These are phyloP conservation scores for Petrolisthes cinctipes DNA, from an alignment of 2,888 invertebrate genomes.

Conservation along the genomic window DNA sequence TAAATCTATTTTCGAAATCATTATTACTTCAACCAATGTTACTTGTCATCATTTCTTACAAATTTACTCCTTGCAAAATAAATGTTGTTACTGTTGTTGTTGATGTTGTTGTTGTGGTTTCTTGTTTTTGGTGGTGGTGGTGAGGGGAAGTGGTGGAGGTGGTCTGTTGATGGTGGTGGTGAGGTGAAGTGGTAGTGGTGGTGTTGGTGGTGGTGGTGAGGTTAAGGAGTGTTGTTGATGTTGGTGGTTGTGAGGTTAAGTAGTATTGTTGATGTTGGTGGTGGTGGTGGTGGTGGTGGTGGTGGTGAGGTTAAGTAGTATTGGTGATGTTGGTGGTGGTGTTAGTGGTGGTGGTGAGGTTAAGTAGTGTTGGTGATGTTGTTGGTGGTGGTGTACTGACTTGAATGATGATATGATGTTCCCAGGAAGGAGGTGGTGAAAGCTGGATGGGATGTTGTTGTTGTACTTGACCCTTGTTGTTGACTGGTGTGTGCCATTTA, in stretches of 20 bases:
- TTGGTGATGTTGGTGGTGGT: neutral
- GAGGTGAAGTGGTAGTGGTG: neutral
- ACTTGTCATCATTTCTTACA: no score
- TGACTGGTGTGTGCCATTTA: no score
- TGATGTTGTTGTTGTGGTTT: neutral
- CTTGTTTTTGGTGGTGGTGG: neutral
- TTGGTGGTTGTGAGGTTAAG: neutral
- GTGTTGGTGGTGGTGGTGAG: neutral
- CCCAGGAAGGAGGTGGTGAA: no score
- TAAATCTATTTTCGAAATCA: no score
- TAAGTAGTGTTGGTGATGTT: neutral
- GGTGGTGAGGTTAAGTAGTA: neutral
- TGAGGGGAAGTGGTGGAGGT: neutral
- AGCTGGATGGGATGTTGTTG: no score
- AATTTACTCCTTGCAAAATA: no score
- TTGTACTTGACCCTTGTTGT: no score
- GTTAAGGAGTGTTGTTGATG: neutral
- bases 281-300: neutral
- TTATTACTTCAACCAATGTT: no score
- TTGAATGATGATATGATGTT: no score
- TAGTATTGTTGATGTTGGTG: neutral
- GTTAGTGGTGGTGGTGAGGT: neutral
- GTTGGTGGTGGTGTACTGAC: no score
- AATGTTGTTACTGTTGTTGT: neutral
- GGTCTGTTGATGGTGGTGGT: neutral